Evolutionary conservation across 2,797 vertebrate genomes (phyloP).

Genomic region (Vireo griseus): DNA sequence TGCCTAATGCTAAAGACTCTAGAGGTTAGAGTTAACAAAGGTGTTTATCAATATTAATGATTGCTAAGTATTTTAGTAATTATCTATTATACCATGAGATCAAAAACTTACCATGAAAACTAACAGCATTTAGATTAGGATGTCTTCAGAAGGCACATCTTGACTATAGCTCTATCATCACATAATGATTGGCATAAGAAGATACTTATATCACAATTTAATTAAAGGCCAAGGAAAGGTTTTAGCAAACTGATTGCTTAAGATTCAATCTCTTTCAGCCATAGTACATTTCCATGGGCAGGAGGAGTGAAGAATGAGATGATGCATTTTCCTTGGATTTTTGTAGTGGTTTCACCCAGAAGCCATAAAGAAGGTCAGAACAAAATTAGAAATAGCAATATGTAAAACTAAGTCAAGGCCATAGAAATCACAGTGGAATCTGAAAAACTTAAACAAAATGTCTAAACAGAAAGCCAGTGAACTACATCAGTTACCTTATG

Average conservation of each 20-base stretch:
- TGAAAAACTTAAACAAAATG: not conserved
- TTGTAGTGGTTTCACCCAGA: not conserved
- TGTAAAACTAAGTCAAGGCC: not conserved
- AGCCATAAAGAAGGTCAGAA: not conserved
- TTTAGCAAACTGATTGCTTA: not conserved
- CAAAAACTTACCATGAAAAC: not conserved
- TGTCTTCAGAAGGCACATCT: not conserved
- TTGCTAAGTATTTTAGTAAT: not conserved
- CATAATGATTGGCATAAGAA: not conserved
- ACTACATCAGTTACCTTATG: not conserved
- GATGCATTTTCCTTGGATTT: not conserved
- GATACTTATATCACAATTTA: not conserved
- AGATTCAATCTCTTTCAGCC: not conserved
- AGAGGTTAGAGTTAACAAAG: not conserved
- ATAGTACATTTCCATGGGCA: not conserved
- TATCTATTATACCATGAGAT: not conserved
- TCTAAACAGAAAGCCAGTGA: not conserved
- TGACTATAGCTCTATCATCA: not conserved
- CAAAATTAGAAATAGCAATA: not conserved
- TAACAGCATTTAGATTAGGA: not conserved
- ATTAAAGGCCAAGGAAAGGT: not conserved
- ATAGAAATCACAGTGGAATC: not conserved
- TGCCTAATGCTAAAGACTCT: not conserved
- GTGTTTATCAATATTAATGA: not conserved
- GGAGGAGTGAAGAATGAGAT: not conserved